Evolutionary conservation across 2,888 invertebrate species (phyloP), one percentile per base, ranked within the genome.

Genomic region (Oasisia sp.): DNA sequence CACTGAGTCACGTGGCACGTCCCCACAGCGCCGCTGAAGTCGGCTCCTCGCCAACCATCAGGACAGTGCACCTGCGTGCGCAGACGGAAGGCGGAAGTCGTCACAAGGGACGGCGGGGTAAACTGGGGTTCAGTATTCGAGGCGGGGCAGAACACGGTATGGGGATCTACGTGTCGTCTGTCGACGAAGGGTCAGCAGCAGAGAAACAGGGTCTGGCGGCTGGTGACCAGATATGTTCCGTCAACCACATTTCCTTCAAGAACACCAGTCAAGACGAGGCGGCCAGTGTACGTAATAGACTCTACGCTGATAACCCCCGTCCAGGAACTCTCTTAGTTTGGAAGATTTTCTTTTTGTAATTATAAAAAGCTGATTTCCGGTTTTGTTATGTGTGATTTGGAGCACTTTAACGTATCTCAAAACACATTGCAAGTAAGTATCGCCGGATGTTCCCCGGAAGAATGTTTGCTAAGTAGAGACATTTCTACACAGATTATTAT

Each of bases 101-200:
- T 90, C 90, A 90, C 27, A 90, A 12, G 32, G 56, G 89, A 44
- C 44, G 95, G 98, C 91, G 32, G 32, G 93, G 92, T 19, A 74
- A 74, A 74, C 44, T 93, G 94, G 99, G 99, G n/a, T 97, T 99
- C 95, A 99, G 99, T 98, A 99, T 99, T 95, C 97, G 99, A 93
- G 99, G 99, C 74, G 99, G 99, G 32, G 97, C 98, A 92, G 99
- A 99, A 96, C 99, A 98, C 96, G 99, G 98, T 95, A 97, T 99
- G 94, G 99, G 99, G 58, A 98, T 99, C 96, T 99, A 98, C 97
- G 98, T 99, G 95, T 99, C 99, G 0, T 98, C 98, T 91, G 98
- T 99, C 92, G 99, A 99, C 96, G 98, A 98, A 96, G 98, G 98
- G 94, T 98, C 99, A 92, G 98, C 98, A 0, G 99, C 99, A 3